Base-by-base conservation (phyloP, 2,888 invertebrate genomes). In the Campopleginae sp. region DNA sequence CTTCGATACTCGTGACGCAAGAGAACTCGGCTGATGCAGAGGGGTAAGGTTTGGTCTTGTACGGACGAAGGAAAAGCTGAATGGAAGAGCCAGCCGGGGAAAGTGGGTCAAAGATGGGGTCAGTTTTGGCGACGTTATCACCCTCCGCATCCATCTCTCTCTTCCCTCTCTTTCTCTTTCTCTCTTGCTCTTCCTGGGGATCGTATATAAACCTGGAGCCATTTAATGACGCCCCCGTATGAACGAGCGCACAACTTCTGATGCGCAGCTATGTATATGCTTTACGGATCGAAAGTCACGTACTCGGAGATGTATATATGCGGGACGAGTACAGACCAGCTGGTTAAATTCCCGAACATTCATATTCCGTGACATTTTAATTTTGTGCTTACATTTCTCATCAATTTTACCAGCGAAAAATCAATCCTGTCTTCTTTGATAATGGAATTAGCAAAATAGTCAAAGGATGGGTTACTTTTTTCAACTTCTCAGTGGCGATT, bases 1-100 rank as follows among this genome's bases (percentile, higher is more conserved):
- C 90, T 91, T 91, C 91, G 91, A 91, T 91, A 91, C 76, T 83
- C 54, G 90, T 91, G 91, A 91, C 91, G 91, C 90, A 91, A 89
- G 87, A 88, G 88, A 87, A 74, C 86, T 82, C 58, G 33, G 23
- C 38, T 65, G 86, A 63, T 78, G 75, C 79, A 80, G 77, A n/a
- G 42, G 58, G 63, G 76, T 51, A 66, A 76, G 77, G 68, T 71
- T 68, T 12, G 42, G 68, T 70, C 75, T 58, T 38, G 76, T 68
- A 76, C 80, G 66, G 70, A 72, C 74, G 80, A 79, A 65, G 85
- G 90, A 91, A 92, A 92, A 92, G 90, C 91, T 92, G 92, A 92
- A 92, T 92, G 92, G 89, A 91, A 84, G 54, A 74, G 87, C 80
- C 84, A 68, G 78, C 85, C 85, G 84, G 87, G 83, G 86, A 86